These are phyloP conservation scores for Meteorus cinctellus DNA, from an alignment of 2,888 invertebrate genomes.

Conservation along the genomic window DNA sequence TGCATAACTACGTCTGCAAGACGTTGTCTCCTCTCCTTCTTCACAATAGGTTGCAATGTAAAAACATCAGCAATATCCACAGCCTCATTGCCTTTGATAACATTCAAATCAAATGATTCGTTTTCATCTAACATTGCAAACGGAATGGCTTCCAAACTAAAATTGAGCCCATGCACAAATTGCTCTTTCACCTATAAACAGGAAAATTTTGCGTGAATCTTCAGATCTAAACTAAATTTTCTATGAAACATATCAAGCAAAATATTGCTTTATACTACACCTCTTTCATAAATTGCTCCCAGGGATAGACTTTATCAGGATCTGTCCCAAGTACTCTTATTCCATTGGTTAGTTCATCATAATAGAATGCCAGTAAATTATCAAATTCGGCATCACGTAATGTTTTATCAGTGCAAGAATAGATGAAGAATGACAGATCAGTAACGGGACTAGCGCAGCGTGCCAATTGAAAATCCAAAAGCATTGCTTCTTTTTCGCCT, in stretches of 20 bases:
- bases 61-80: conserved; percentile 80
- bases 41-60: conserved; percentile 78
- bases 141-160: conserved; percentile 78
- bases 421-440: conserved; percentile 79
- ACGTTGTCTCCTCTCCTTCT: conserved; percentile 77
- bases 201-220: neutral
- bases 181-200: conserved; percentile 74
- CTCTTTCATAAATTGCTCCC: conserved; percentile 75
- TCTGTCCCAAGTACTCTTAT: conserved; percentile 78
- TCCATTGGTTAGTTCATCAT: conserved; percentile 75
- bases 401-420: conserved; percentile 78
- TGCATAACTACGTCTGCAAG: conserved; percentile 80
- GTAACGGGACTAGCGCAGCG: conserved; percentile 76
- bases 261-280: conserved; percentile 49
- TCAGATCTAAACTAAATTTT: neutral
- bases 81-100: conserved; percentile 75
- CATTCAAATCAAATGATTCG: conserved; percentile 77
- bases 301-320: conserved; percentile 76
- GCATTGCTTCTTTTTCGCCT: conserved; percentile 73
- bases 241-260: neutral
- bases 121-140: conserved; percentile 77
- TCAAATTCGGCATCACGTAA: conserved; percentile 78
- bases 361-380: conserved; percentile 77
- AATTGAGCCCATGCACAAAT: conserved; percentile 77
- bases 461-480: conserved; percentile 83